A percentile compares a stretch with the other conserved stretches of the same genome.
phyloP scores from a whole-genome alignment of 2,888 invertebrate species.

The Idaea biselata region DNA sequence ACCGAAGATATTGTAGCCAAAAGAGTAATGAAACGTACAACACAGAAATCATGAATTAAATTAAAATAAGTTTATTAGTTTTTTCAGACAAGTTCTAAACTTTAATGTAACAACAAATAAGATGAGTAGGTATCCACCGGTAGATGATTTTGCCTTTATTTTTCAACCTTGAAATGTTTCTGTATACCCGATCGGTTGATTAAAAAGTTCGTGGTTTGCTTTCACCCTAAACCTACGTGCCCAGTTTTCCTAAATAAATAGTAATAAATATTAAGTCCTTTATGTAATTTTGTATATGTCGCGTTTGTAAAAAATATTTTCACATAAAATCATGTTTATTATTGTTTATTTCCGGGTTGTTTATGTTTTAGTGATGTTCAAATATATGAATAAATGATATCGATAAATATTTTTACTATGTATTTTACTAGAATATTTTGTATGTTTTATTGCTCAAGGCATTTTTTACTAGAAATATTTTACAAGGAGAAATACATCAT shows the following conservation, averaged over 20 bases:
- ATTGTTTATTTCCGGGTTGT: neutral
- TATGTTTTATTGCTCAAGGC: too few species aligned
- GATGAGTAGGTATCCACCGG: too few species aligned
- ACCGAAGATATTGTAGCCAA: too few species aligned
- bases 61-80: too few species aligned
- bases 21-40: too few species aligned
- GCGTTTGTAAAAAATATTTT: neutral
- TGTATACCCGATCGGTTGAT: neutral
- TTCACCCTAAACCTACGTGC: slow-evolving; percentile 18
- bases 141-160: too few species aligned
- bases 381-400: neutral
- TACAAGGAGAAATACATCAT: too few species aligned
- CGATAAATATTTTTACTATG: neutral
- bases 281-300: slow-evolving; percentile 1
- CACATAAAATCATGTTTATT: neutral
- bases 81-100: too few species aligned
- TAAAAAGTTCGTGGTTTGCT: neutral
- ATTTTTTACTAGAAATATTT: too few species aligned
- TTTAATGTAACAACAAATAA: too few species aligned
- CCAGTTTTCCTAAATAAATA: slow-evolving; percentile 24
- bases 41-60: too few species aligned
- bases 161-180: neutral
- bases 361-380: neutral
- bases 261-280: slow-evolving; percentile 17
- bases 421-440: too few species aligned